phyloP scores from a whole-genome alignment of 2,113 vertebrate genomes.

The Anser cygnoides region DNA sequence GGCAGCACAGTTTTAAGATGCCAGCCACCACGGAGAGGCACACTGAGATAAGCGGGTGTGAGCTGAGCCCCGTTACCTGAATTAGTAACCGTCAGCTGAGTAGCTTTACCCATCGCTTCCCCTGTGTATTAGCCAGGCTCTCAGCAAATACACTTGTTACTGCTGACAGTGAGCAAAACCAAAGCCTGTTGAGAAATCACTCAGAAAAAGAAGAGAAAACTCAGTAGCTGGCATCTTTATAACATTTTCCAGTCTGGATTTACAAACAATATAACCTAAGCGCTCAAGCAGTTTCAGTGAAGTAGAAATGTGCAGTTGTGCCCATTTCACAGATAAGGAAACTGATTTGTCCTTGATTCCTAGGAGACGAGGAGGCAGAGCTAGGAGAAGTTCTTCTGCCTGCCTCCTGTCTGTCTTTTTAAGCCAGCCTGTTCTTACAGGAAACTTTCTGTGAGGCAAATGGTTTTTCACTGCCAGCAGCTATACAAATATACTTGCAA shows the following conservation, averaged over 20 bases:
- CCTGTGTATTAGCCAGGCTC: background rate
- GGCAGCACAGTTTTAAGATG: background rate
- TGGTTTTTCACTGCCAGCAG: background rate
- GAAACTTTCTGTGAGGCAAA: background rate
- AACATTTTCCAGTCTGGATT: background rate
- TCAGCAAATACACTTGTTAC: background rate
- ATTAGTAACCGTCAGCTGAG: background rate
- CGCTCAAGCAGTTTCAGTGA: background rate
- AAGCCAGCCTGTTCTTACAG: background rate
- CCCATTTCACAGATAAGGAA: background rate
- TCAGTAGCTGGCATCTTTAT: background rate
- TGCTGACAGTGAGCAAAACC: background rate
- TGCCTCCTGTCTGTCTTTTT: background rate
- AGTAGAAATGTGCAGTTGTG: background rate
- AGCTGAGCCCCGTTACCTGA: background rate
- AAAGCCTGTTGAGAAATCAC: background rate
- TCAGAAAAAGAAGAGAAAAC: background rate
- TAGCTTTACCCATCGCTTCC: background rate
- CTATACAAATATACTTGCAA: slow-evolving; percentile 9
- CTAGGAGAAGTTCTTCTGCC: background rate
- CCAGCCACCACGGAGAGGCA: background rate
- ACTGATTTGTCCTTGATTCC: background rate
- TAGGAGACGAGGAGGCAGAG: background rate
- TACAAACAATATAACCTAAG: background rate
- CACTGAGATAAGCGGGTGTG: background rate